Base-by-base conservation (phyloP, 2,113 vertebrate genomes). In the Stigmatopora nigra region DNA sequence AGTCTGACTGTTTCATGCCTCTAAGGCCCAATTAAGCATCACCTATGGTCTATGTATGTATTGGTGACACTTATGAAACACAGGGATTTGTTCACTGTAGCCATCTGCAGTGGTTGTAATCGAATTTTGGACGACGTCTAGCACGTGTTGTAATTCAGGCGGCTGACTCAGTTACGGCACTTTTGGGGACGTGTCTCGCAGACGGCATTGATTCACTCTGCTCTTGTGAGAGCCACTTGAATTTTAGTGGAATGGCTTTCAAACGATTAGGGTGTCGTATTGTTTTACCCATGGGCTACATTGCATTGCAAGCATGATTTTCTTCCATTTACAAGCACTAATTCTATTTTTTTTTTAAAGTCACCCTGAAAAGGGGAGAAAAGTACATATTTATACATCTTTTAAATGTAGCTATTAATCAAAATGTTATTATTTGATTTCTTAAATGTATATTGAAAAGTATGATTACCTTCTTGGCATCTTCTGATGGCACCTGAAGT, bases 21-120 rank as follows among this genome's bases (percentile, higher is more conserved):
- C 67, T 13, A 72, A 76, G 77, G 71, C 57, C 75, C 69, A 78
- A 77, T 85, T 77, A 73, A 56, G 15, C 19, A 52, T 16, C 53
- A 63, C 57, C 59, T 68, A 8, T 69, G 55, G 63, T 61, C 22
- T 46, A 76, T 22, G 66, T 35, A 60, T 25, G 64, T 56, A 45
- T 65, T 56, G 15, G 22, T 31, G 22, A 48, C 51, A 73, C 25
- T 75, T 82, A 63, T 47, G 67, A 20, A 80, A 72, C 73, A 59
- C 44, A 45, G 20, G 64, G 68, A 72, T 56, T 48, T 46, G 35
- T 44, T 14, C 52, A 55, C 52, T 19, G n/a, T 60, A 58, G 47
- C 65, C 63, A 64, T 38, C 20, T 46, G 8, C 56, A 5, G 7
- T 41, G 47, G 8, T 63, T 73, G 48, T 55, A 63, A 63, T 67